These are phyloP conservation scores for Solen grandis DNA, from an alignment of 1,140 invertebrate species.

Conservation along the genomic window DNA sequence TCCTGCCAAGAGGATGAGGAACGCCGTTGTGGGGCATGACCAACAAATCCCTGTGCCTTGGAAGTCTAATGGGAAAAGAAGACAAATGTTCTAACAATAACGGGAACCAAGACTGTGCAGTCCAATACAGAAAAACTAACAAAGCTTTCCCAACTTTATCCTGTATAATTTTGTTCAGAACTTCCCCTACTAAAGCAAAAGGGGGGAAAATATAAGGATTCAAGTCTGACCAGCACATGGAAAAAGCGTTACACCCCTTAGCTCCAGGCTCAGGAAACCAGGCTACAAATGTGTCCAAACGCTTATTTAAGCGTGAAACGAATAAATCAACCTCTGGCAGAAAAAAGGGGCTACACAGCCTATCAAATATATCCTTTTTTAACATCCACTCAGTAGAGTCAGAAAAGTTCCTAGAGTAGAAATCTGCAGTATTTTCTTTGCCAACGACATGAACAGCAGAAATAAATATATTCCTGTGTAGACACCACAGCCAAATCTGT, in stretches of 20 bases:
- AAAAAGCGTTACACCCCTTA: too few relatives aligned
- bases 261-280: background rate
- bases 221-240: too few relatives aligned
- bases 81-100: background rate
- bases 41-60: constrained; percentile 10
- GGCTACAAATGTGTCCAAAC: background rate
- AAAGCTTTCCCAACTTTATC: background rate
- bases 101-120: background rate
- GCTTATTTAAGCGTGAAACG: background rate
- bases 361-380: background rate
- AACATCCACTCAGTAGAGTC: constrained; percentile 16
- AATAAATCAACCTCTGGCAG: background rate
- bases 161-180: background rate
- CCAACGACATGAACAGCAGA: background rate
- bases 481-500: background rate
- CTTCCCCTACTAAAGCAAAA: too few relatives aligned
- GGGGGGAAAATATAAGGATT: too few relatives aligned
- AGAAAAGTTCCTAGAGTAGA: too few relatives aligned
- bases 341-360: background rate
- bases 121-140: background rate
- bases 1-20: background rate
- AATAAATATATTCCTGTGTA: background rate
- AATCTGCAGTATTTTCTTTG: too few relatives aligned
- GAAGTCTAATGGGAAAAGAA: too few relatives aligned
- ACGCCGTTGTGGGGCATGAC: background rate